Evolutionary conservation across 2,888 invertebrate species (phyloP).

Genomic region (Cosmia trapezina): DNA sequence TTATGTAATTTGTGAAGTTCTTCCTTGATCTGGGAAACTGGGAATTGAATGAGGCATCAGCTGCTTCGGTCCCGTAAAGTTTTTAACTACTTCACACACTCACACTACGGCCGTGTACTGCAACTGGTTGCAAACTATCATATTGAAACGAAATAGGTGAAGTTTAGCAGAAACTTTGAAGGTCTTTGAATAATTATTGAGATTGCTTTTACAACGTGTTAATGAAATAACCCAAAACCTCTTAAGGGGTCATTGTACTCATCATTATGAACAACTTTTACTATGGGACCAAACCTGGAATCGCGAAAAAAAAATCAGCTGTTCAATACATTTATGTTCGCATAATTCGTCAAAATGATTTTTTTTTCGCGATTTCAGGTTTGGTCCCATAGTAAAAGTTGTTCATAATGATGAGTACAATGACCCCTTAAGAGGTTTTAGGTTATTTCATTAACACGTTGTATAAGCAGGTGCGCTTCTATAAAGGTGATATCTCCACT

Average conservation of each 20-base stretch:
- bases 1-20: conserved; percentile 50
- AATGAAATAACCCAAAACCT: too few species aligned
- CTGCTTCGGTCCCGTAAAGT: conserved; percentile 3
- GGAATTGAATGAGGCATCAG: conserved; percentile 33
- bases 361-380: too few species aligned
- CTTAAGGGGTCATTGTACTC: too few species aligned
- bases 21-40: conserved; percentile 26
- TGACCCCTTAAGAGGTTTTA: too few species aligned
- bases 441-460: too few species aligned
- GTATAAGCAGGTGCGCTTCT: background rate
- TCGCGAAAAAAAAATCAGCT: too few species aligned
- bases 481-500: background rate
- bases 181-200: conserved; percentile 6
- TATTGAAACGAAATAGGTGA: conserved; percentile 14
- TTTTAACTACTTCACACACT: conserved; percentile 23
- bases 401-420: too few species aligned
- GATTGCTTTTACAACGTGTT: conserved; percentile 6
- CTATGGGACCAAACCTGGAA: too few species aligned
- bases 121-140: background rate
- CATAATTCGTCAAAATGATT: too few species aligned
- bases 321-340: too few species aligned
- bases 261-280: too few species aligned
- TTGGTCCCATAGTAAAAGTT: too few species aligned
- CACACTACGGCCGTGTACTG: background rate
- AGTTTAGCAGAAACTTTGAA: conserved; percentile 14